Evolutionary conservation across 1,140 invertebrate genomes (phyloP).

Genomic region (Phenacoccus solenopsis): DNA sequence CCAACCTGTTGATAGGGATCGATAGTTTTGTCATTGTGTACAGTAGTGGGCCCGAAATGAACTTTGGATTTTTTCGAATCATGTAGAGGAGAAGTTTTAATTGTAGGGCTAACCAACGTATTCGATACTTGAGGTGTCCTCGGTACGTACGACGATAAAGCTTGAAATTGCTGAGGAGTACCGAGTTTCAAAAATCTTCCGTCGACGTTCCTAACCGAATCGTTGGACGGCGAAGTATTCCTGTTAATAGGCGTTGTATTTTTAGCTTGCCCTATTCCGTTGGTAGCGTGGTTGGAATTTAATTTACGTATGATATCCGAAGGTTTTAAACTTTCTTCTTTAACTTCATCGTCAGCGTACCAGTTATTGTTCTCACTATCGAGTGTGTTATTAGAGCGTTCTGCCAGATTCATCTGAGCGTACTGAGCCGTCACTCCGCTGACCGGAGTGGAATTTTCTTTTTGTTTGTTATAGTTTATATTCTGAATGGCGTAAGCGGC

Average conservation of each 20-base stretch:
- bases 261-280: too few relatives aligned
- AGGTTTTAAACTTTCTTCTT: background rate
- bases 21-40: conserved; percentile 14
- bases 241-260: background rate
- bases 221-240: background rate
- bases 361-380: background rate
- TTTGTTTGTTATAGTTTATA: too few relatives aligned
- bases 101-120: background rate
- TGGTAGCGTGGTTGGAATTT: background rate
- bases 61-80: background rate
- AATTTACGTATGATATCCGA: conserved; percentile 3
- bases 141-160: background rate
- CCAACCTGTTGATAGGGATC: conserved; percentile 1
- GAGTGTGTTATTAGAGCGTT: background rate
- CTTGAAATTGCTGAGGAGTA: background rate
- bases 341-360: background rate
- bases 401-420: background rate
- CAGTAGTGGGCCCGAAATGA: conserved; percentile 5
- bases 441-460: too few relatives aligned
- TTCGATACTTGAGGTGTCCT: background rate
- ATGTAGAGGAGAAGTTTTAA: background rate
- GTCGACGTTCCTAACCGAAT: background rate
- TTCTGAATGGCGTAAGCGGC: background rate
- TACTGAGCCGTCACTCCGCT: background rate
- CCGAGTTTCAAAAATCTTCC: background rate